phyloP scores from a whole-genome alignment of 2,888 invertebrate species.

The Trichogramma evanescens region DNA sequence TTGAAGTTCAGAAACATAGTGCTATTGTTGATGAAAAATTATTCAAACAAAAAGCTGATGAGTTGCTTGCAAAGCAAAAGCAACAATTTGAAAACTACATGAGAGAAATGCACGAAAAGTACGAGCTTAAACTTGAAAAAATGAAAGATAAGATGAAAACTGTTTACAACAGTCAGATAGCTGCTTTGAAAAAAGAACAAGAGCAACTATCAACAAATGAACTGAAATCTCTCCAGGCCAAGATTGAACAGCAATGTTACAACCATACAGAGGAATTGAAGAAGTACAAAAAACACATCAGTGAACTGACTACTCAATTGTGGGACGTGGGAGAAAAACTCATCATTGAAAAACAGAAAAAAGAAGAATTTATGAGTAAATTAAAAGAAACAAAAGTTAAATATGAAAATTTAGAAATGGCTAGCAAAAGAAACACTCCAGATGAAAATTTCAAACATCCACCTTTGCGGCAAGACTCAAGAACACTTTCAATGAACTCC shows the following conservation, averaged over 20 bases:
- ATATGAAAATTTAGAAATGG: slow-evolving; percentile 15
- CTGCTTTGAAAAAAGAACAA: slow-evolving; percentile 50
- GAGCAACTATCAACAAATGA: slow-evolving; percentile 51
- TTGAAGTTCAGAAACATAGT: not conserved
- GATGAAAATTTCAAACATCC: slow-evolving; percentile 4
- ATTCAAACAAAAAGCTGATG: too few relatives aligned
- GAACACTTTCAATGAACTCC: slow-evolving; percentile 11
- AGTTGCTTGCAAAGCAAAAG: not conserved
- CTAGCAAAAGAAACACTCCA: slow-evolving; percentile 9
- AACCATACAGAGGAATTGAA: slow-evolving; percentile 41
- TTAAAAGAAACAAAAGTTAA: slow-evolving; percentile 28
- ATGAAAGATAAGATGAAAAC: slow-evolving; percentile 70
- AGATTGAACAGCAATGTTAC: slow-evolving; percentile 39
- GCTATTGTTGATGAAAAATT: too few relatives aligned
- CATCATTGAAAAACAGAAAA: slow-evolving; percentile 54
- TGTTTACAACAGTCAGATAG: slow-evolving; percentile 58
- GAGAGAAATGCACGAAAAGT: slow-evolving; percentile 57
- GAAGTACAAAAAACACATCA: slow-evolving; percentile 53
- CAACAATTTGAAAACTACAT: slow-evolving; percentile 27
- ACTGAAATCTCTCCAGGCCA: slow-evolving; percentile 42
- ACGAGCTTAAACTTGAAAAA: slow-evolving; percentile 68
- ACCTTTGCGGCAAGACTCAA: slow-evolving; percentile 8
- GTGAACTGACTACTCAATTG: slow-evolving; percentile 52
- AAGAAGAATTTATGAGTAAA: slow-evolving; percentile 49
- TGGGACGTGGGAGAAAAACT: slow-evolving; percentile 60